Conservation (phyloP, 2,888 invertebrate genomes). For the Cephus nigrinus region DNA sequence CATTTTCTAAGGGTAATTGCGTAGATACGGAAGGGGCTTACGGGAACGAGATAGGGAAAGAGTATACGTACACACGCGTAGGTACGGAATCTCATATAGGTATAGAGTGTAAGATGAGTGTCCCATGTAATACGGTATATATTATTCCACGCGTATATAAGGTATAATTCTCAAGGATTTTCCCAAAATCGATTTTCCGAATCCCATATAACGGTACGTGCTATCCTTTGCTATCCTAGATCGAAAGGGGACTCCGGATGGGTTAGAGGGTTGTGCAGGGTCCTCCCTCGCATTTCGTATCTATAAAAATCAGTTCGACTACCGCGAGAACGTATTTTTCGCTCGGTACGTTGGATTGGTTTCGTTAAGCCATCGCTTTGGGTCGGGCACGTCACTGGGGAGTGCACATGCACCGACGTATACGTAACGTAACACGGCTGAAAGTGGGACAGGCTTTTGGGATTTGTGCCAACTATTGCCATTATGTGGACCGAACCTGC, state of each 20-base stretch:
- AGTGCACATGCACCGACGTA: slow-evolving; percentile 26
- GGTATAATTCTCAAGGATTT: neutral
- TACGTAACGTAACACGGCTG: slow-evolving; percentile 5
- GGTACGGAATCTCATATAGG: neutral
- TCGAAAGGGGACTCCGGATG: neutral
- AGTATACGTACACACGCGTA: neutral
- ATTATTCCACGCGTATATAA: neutral
- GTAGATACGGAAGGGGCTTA: too few species aligned
- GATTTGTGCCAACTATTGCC: slow-evolving; percentile 51
- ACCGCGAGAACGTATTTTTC: neutral
- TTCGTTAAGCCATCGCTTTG: neutral
- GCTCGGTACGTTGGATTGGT: neutral
- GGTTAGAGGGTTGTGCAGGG: neutral
- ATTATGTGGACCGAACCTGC: slow-evolving; percentile 45
- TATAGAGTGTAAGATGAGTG: neutral
- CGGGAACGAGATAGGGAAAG: too few species aligned
- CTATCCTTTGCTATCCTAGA: neutral
- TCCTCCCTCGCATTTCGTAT: neutral
- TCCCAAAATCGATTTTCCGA: neutral
- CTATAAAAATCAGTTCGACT: neutral
- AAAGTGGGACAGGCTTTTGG: slow-evolving; percentile 37
- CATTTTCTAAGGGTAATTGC: too few species aligned
- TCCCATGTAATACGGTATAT: neutral
- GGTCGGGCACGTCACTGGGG: slow-evolving; percentile 28
- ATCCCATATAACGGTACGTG: neutral